Percentiles rank a stretch among this genome's conserved stretches.
phyloP scores from a whole-genome alignment of 1,140 invertebrate genomes.

The Meteorus sp. region DNA sequence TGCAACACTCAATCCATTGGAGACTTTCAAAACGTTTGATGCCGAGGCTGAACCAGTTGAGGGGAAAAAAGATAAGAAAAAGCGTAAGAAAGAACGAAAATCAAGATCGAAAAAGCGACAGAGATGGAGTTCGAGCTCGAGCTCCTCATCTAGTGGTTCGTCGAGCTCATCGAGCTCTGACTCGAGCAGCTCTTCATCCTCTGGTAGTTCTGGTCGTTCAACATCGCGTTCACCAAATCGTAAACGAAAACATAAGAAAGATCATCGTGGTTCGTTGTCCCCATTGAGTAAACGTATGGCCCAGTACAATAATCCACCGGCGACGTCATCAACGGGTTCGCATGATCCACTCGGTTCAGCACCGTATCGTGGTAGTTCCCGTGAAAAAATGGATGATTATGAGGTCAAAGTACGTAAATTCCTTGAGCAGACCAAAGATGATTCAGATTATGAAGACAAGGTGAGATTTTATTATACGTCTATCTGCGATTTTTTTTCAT shows the following conservation, averaged over 20 bases:
- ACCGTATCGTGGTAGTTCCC: constrained; percentile 56
- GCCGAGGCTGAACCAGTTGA: constrained; percentile 44
- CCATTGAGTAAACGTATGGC: constrained; percentile 80
- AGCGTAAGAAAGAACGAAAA: constrained; percentile 72
- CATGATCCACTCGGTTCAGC: constrained; percentile 64
- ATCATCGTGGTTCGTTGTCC: constrained; percentile 69
- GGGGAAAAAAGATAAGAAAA: constrained; percentile 70
- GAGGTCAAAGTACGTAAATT: constrained; percentile 75
- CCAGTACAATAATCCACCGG: constrained; percentile 56
- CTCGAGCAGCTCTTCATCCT: constrained; percentile 61
- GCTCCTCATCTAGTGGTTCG: constrained; percentile 67
- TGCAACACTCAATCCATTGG: constrained; percentile 44
- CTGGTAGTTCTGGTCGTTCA: constrained; percentile 65
- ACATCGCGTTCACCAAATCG: constrained; percentile 61
- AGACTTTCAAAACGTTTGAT: constrained; percentile 54
- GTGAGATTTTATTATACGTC: constrained; percentile 40
- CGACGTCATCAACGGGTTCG: constrained; percentile 55
- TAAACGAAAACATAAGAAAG: constrained; percentile 71
- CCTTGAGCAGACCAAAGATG: constrained; percentile 76
- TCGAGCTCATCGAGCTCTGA: constrained; percentile 62
- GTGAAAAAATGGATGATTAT: constrained; percentile 65
- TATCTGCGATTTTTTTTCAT: constrained; percentile 20
- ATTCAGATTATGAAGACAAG: constrained; percentile 82
- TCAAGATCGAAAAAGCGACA: constrained; percentile 71
- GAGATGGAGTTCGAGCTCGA: constrained; percentile 65